phyloP scores from a whole-genome alignment of 1,140 invertebrate genomes.

The Orchesella cincta region DNA sequence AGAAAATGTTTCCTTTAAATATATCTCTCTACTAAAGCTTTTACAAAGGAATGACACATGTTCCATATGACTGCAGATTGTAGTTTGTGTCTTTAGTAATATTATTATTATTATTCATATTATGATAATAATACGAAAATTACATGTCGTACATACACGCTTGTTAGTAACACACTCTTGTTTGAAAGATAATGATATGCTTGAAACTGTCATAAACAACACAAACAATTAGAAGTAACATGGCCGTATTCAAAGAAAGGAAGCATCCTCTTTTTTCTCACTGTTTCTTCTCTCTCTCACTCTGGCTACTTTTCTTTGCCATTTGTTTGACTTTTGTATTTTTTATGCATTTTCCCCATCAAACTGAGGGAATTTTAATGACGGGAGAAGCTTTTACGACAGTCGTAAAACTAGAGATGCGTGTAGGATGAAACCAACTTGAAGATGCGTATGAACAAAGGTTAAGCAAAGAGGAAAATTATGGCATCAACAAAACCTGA shows the following conservation, averaged over 20 bases:
- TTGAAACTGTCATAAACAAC: background rate
- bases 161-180: too few relatives aligned
- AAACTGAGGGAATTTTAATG: constrained; percentile 33
- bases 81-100: too few relatives aligned
- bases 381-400: constrained; percentile 27
- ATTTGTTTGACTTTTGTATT: background rate
- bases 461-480: background rate
- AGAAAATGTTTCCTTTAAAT: too few relatives aligned
- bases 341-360: constrained; percentile 7
- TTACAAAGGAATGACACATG: too few relatives aligned
- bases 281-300: background rate
- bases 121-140: too few relatives aligned
- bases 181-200: constrained; percentile 14
- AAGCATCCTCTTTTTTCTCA: background rate
- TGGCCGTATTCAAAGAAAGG: background rate
- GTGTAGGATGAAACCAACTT: too few relatives aligned
- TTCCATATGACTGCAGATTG: too few relatives aligned
- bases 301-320: background rate
- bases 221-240: background rate
- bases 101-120: too few relatives aligned
- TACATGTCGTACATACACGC: too few relatives aligned
- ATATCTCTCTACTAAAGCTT: too few relatives aligned
- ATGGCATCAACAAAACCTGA: background rate
- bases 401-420: constrained; percentile 19
- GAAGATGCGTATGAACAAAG: background rate